A percentile compares a stretch with the other conserved stretches of the same genome.
Conservation (phyloP, 2,888 invertebrate species). For the Volucella bombylans region DNA sequence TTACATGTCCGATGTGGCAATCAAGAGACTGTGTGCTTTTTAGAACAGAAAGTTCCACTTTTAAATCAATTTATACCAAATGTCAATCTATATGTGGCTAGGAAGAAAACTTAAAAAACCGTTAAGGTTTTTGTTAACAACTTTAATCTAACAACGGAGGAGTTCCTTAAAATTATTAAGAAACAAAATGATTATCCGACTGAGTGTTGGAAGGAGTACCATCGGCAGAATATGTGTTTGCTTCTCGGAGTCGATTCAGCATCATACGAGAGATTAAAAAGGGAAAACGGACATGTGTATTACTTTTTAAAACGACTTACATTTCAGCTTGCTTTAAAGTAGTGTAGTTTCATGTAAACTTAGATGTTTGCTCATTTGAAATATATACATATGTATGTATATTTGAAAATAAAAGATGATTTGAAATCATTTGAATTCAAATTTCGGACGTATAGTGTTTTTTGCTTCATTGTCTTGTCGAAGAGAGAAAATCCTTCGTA, state of each 20-base stretch:
- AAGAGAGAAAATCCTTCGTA: too few relatives aligned
- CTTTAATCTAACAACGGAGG: conserved; percentile 17
- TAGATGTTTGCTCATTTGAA: too few relatives aligned
- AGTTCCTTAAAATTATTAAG: conserved; percentile 36
- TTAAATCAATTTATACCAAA: conserved; percentile 11
- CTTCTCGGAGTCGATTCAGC: conserved; percentile 2
- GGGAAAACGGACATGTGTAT: background rate
- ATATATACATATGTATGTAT: too few relatives aligned
- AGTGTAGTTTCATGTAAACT: background rate
- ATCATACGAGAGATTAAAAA: background rate
- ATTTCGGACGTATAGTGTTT: too few relatives aligned
- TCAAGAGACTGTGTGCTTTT: conserved; percentile 2
- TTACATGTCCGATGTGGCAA: background rate
- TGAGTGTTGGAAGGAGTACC: conserved; percentile 15
- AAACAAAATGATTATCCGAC: conserved; percentile 45
- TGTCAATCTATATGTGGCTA: background rate
- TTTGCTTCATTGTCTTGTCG: too few relatives aligned
- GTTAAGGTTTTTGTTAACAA: background rate
- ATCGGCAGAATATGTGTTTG: background rate
- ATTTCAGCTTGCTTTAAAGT: background rate
- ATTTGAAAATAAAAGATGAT: too few relatives aligned
- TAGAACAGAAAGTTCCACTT: background rate
- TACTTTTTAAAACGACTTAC: conserved; percentile 22
- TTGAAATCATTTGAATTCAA: too few relatives aligned
- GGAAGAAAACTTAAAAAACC: background rate